Percentiles rank a stretch among this genome's conserved stretches.
phyloP scores from a whole-genome alignment of 1,140 invertebrate genomes.

The Ctenoplectra terminalis region DNA sequence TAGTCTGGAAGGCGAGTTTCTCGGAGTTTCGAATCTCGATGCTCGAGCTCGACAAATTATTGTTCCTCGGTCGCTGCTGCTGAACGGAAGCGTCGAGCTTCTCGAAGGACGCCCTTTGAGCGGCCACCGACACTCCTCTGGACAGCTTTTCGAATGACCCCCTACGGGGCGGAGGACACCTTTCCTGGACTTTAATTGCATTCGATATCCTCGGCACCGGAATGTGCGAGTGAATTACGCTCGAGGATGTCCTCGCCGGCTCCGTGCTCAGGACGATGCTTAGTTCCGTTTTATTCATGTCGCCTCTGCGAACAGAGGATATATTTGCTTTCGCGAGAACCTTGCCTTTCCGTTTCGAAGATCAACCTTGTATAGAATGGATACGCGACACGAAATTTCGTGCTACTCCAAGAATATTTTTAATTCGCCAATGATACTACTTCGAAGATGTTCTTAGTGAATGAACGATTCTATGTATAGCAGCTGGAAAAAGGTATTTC shows the following conservation, averaged over 20 bases:
- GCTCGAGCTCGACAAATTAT: constrained; percentile 58
- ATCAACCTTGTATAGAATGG: background rate
- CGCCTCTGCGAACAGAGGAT: constrained; percentile 42
- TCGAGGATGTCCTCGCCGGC: constrained; percentile 62
- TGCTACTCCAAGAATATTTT: background rate
- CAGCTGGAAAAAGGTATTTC: background rate
- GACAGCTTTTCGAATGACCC: constrained; percentile 72
- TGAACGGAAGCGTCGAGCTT: constrained; percentile 74
- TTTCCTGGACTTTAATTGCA: constrained; percentile 68
- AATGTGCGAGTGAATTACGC: constrained; percentile 79
- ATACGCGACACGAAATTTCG: background rate
- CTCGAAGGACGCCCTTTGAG: constrained; percentile 79
- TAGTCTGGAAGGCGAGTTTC: background rate
- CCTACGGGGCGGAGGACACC: constrained; percentile 65
- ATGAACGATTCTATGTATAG: constrained; percentile 1
- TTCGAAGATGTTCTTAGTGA: too few species aligned
- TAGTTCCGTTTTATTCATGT: constrained; percentile 79
- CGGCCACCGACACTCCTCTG: constrained; percentile 75
- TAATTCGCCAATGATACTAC: too few species aligned
- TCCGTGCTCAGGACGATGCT: constrained; percentile 73
- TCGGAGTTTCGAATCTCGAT: constrained; percentile 53
- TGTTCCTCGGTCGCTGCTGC: constrained; percentile 40
- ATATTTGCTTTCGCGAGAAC: background rate
- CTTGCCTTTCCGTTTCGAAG: background rate
- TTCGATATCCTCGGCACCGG: constrained; percentile 75